Percentiles rank a stretch among this genome's conserved stretches.
phyloP scores from a whole-genome alignment of 2,113 vertebrate genomes.

The Limanda limanda region DNA sequence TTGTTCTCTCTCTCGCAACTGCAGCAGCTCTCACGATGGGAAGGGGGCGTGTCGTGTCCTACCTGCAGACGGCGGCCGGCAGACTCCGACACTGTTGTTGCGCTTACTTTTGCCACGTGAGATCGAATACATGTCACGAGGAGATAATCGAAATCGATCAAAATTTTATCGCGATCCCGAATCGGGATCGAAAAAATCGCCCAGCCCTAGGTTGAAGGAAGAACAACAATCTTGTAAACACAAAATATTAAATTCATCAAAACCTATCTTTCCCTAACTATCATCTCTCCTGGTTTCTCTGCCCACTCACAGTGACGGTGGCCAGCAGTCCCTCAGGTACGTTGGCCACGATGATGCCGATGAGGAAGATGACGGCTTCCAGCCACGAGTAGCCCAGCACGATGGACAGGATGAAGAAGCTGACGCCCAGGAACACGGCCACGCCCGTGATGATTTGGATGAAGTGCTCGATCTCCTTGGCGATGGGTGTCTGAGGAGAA shows the following conservation, averaged over 20 bases:
- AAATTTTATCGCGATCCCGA: too few relatives aligned
- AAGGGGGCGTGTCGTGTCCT: too few relatives aligned
- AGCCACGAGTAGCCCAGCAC: conserved; percentile 89
- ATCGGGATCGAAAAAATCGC: too few relatives aligned
- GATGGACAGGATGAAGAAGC: conserved; percentile 89
- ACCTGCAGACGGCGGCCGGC: too few relatives aligned
- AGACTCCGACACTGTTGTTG: too few relatives aligned
- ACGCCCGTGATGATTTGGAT: conserved; percentile 94
- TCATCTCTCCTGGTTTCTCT: background rate
- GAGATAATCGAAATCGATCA: too few relatives aligned
- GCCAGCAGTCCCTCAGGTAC: conserved; percentile 93
- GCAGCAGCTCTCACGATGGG: too few relatives aligned
- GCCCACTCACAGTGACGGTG: conserved; percentile 89
- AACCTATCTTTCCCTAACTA: background rate
- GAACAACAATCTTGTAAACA: background rate
- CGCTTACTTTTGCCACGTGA: too few relatives aligned
- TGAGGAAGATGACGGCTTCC: conserved; percentile 94
- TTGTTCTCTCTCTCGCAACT: too few relatives aligned
- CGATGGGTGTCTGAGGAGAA: conserved; percentile 86
- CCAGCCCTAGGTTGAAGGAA: too few relatives aligned
- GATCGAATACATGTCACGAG: too few relatives aligned
- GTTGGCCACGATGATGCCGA: conserved; percentile 94
- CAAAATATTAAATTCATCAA: too few relatives aligned
- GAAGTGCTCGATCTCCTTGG: conserved; percentile 93
- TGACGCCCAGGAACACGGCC: conserved; percentile 89